A percentile compares a stretch with the other conserved stretches of the same genome.
phyloP scores from a whole-genome alignment of 2,888 invertebrate genomes.

The Heliothis peltigera region DNA sequence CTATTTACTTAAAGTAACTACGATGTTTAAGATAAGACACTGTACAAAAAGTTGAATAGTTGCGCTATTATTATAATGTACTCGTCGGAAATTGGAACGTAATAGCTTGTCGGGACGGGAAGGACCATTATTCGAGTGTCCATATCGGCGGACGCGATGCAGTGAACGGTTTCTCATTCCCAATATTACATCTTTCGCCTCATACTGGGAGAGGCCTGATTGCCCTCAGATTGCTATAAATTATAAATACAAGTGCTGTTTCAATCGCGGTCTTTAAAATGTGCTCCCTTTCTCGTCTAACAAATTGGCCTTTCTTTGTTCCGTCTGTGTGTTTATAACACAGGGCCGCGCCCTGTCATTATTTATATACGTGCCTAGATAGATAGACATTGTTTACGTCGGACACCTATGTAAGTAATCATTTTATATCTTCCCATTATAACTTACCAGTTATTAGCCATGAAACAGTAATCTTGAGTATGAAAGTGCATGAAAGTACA shows the following conservation, averaged over 20 bases:
- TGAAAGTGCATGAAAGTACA: conserved; percentile 66
- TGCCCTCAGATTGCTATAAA: conserved; percentile 87
- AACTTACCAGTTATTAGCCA: conserved; percentile 58
- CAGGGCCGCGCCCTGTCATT: conserved; percentile 73
- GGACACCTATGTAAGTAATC: conserved; percentile 55
- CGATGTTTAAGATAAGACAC: conserved; percentile 61
- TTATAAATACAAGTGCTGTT: conserved; percentile 85
- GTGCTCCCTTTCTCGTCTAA: conserved; percentile 87
- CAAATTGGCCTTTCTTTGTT: conserved; percentile 88
- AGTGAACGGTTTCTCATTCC: conserved; percentile 83
- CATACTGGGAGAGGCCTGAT: conserved; percentile 84
- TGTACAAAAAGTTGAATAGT: conserved; percentile 59
- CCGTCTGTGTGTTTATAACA: conserved; percentile 72
- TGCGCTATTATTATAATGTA: conserved; percentile 63
- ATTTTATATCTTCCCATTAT: conserved; percentile 63
- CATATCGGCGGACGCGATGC: conserved; percentile 69
- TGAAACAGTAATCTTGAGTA: conserved; percentile 62
- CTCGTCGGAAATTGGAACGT: conserved; percentile 65
- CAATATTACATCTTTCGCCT: conserved; percentile 84
- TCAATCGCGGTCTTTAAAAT: conserved; percentile 85
- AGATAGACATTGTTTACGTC: conserved; percentile 60
- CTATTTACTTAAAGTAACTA: conserved; percentile 53
- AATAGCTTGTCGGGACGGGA: conserved; percentile 65
- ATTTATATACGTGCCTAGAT: conserved; percentile 63
- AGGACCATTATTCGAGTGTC: conserved; percentile 72